phyloP scores from a whole-genome alignment of 1,140 invertebrate species.

The Halyomorpha halys region DNA sequence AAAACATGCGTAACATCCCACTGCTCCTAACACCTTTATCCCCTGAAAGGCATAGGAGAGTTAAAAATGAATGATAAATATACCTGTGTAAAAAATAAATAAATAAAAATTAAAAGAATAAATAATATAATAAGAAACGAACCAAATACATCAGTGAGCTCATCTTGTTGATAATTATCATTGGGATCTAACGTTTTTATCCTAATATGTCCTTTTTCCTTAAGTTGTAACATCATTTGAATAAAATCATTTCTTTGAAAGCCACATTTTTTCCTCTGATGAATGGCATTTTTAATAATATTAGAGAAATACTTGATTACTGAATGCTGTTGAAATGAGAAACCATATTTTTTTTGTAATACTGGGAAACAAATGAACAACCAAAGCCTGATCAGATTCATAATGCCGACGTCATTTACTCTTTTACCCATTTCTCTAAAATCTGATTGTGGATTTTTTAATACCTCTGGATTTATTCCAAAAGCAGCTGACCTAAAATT shows the following conservation, averaged over 20 bases:
- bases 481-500: slow-evolving; percentile 39
- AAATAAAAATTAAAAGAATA: no score
- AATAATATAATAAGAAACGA: not conserved
- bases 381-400: not conserved
- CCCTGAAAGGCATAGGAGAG: no score
- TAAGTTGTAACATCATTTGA: slow-evolving; percentile 30
- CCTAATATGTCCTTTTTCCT: slow-evolving; percentile 24
- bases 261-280: slow-evolving; percentile 27
- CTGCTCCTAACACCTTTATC: no score
- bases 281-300: slow-evolving; percentile 27
- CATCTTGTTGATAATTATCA: slow-evolving; percentile 19
- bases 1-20: no score
- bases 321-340: slow-evolving; percentile 20
- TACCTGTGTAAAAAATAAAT: no score
- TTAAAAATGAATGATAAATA: no score
- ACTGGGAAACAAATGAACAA: slow-evolving; percentile 19
- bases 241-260: slow-evolving; percentile 31
- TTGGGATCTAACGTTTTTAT: slow-evolving; percentile 5
- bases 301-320: slow-evolving; percentile 27
- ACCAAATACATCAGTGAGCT: not conserved
- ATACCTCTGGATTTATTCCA: slow-evolving; percentile 43
- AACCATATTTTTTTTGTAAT: slow-evolving; percentile 18
- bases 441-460: slow-evolving; percentile 41
- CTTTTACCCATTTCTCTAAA: slow-evolving; percentile 33
- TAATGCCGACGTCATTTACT: slow-evolving; percentile 35